Evolutionary conservation across 2,888 invertebrate species (phyloP), one percentile per base, ranked within the genome.

Genomic region (Volucella inanis): DNA sequence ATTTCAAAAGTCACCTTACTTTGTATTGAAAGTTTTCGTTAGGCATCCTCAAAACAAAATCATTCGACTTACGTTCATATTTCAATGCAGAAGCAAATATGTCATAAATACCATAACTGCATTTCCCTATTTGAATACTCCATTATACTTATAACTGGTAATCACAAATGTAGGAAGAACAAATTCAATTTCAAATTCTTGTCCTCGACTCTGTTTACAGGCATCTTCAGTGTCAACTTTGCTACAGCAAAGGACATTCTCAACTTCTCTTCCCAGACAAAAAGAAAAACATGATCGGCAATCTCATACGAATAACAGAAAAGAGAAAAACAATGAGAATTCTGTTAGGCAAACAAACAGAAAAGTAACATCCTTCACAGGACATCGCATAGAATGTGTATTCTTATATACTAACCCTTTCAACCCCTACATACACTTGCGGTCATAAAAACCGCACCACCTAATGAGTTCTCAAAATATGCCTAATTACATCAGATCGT

Each of bases 341-440:
- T 52, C 8, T 18, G n/a, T 6, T 10, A 52, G 52, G 14, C 11
- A 52, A n/a, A 18, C 22, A 14, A 52, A 52, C 38, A 45, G 62
- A 45, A n/a, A 62, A 62, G 62, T 62, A 14, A 47, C 62, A 62
- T 62, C 45, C 62, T 31, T 47, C 8, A 31, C 62, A 62, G 62
- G 62, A 62, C 62, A 45, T 11, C 62, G 12, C 43, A 47, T 43
- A 15, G 39, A 47, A 47, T 18, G 4, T 31, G 31, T 0, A 31
- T 31, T 31, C 31, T 31, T 6, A 31, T 31, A 31, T 0, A 31
- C 31, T 31, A 31, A 31, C 31, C 31, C 31, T 31, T 31, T 31
- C 31, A 31, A 31, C 31, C 2, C 31, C 31, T 31, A 70, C 47
- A 18, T 11, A 22, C 18, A 14, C n/a, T n/a, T n/a, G n/a, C n/a